Percentiles rank a stretch among this genome's conserved stretches.
Evolutionary conservation across 2,888 invertebrate species (phyloP).

Genomic region (Sisyra terminalis): DNA sequence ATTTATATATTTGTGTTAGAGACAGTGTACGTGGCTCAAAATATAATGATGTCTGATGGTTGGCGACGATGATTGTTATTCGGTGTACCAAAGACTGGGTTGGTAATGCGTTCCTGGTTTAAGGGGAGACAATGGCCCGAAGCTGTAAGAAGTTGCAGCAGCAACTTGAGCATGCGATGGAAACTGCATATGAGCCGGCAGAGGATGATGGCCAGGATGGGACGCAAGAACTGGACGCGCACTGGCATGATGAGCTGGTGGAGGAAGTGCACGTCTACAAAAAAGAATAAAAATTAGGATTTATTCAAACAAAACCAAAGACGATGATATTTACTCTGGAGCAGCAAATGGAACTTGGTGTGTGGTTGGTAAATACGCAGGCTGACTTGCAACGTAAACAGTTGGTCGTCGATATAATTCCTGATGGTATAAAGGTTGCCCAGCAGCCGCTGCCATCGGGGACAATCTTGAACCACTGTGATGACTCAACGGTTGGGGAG

Average conservation of each 20-base stretch:
- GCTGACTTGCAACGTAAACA: conserved; percentile 50
- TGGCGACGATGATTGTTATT: conserved; percentile 27
- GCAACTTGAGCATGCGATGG: conserved; percentile 45
- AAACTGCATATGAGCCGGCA: conserved; percentile 71
- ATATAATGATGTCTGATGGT: conserved; percentile 1
- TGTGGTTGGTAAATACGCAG: conserved; percentile 32
- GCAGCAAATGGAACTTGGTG: conserved; percentile 33
- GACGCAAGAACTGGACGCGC: conserved; percentile 47
- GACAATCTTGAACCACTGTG: conserved; percentile 29
- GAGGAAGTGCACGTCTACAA: conserved; percentile 42
- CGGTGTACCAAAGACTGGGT: conserved; percentile 56
- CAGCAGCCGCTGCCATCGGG: conserved; percentile 29
- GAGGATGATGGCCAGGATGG: conserved; percentile 59
- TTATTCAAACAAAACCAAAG: neutral
- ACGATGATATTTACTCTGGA: conserved; percentile 13
- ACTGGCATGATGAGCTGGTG: conserved; percentile 69
- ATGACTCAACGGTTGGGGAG: conserved; percentile 29
- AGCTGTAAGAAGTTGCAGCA: conserved; percentile 38
- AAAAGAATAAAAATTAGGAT: conserved; percentile 4
- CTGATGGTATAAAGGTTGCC: conserved; percentile 45
- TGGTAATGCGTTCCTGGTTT: conserved; percentile 51
- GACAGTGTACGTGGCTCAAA: neutral
- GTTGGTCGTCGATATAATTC: conserved; percentile 46
- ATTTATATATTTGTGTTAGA: neutral
- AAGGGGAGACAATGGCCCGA: conserved; percentile 53